Evolutionary conservation across 1,140 invertebrate species (phyloP).

Genomic region (Acromyrmex heyeri): DNA sequence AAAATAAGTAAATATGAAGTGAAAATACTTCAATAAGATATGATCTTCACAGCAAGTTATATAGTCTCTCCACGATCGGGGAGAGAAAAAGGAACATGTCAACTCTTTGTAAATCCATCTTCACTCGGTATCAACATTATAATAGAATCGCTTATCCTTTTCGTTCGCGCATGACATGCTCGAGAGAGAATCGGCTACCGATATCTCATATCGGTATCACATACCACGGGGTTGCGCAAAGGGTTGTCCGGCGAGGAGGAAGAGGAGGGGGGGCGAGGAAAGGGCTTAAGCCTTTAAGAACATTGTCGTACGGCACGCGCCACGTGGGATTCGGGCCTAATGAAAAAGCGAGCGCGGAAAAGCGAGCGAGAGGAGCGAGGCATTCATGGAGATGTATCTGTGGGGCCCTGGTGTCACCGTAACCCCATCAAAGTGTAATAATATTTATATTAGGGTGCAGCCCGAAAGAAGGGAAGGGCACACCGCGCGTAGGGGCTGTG

Average conservation of each 20-base stretch:
- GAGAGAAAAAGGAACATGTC: not conserved
- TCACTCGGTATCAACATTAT: not conserved
- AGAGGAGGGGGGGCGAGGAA: not conserved
- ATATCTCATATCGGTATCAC: slow-evolving; percentile 6
- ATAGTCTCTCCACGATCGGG: not conserved
- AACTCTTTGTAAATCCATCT: slow-evolving; percentile 13
- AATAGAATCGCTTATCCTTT: not conserved
- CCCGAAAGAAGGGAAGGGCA: slow-evolving; percentile 77
- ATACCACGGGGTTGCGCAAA: slow-evolving; percentile 26
- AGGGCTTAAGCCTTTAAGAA: slow-evolving; percentile 65
- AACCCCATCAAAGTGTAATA: slow-evolving; percentile 87
- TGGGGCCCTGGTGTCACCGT: slow-evolving; percentile 83
- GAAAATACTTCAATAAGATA: slow-evolving; percentile 5
- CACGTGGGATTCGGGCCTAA: slow-evolving; percentile 78
- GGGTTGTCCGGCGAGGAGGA: not conserved
- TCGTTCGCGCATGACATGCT: not conserved
- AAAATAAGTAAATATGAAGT: not conserved
- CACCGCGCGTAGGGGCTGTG: slow-evolving; percentile 70
- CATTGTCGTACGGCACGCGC: slow-evolving; percentile 76
- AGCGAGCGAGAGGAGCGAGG: slow-evolving; percentile 47
- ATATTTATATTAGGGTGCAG: slow-evolving; percentile 87
- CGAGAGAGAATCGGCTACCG: not conserved
- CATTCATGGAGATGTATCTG: slow-evolving; percentile 69
- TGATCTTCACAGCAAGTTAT: not conserved
- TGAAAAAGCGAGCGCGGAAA: slow-evolving; percentile 79